Evolutionary conservation across 1,140 invertebrate species (phyloP), one percentile per base, ranked within the genome.

Genomic region (Temnothorax curvispinosus): DNA sequence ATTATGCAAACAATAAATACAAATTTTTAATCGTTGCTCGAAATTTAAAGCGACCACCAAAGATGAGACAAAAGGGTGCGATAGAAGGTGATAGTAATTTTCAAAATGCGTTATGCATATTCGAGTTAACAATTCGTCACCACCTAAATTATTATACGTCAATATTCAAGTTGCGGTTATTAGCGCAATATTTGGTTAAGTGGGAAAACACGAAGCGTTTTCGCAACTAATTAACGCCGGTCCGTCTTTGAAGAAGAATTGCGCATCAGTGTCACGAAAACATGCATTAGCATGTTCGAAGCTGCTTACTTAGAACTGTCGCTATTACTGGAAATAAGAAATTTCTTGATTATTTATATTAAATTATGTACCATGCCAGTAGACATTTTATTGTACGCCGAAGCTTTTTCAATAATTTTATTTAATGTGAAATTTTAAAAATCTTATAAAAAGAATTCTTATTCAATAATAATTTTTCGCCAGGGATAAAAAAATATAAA

Each of bases 141-240:
- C 15, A 18, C 13, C 9, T 47, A 47, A 47, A 47, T 64, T 35
- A 54, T 67, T 67, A 44, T 67, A n/a, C 0, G n/a, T 41, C 50
- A 47, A 54, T 54, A 47, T 38, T 11, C n/a, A 58, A 13, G 41
- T 35, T 13, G 38, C 44, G 41, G 11, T 27, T 35, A 38, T 9
- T 64, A 56, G 1, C 15, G 64, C 15, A 81, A n/a, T 81, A 56
- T 71, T 81, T 54, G 13, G n/a, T 56, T 38, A 58, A 81, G 21
- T 81, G 1, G 8, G 2, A 47, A 81, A 81, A 71, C 18, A 58
- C 38, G 47, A 50, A 27, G 8, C 18, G 60, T 80, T 65, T 41
- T 52, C 13, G 11, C 18, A 38, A 5, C 11, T 60, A 80, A 80
- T 65, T 80, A 65, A 80, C 47, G n/a, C 11, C 9, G n/a, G 18